phyloP scores from a whole-genome alignment of 2,113 vertebrate genomes.

The Emydura subglobosa region DNA sequence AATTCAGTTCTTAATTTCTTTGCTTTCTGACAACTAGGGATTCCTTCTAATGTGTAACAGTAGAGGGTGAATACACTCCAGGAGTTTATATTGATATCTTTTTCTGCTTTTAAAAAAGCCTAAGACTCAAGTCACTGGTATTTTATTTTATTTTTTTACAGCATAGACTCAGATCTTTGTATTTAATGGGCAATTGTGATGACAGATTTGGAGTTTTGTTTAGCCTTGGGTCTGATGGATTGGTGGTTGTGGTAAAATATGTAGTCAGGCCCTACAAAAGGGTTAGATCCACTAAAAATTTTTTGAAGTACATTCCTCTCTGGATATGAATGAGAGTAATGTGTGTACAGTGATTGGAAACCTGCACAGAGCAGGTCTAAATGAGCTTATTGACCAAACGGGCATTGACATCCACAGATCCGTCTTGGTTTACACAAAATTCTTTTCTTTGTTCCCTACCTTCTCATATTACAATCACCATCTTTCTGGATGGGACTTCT shows the following conservation, averaged over 20 bases:
- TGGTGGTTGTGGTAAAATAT: conserved; percentile 36
- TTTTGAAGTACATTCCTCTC: not conserved
- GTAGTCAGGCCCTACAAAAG: not conserved
- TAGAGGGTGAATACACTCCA: not conserved
- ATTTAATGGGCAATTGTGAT: conserved; percentile 31
- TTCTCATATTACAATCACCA: not conserved
- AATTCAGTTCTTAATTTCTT: not conserved
- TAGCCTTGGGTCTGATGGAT: not conserved
- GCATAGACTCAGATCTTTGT: conserved; percentile 30
- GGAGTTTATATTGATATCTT: not conserved
- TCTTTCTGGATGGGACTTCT: not conserved
- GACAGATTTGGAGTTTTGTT: not conserved
- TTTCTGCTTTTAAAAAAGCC: not conserved
- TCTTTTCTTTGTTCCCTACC: not conserved
- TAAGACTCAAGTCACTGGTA: not conserved
- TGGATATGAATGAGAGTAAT: not conserved
- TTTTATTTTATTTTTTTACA: not conserved
- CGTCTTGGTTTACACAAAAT: not conserved
- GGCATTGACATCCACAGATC: not conserved
- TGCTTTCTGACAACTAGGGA: not conserved
- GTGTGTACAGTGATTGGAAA: not conserved
- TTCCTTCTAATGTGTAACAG: not conserved
- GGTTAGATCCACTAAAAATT: conserved; percentile 28
- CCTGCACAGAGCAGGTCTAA: not conserved
- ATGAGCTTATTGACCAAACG: not conserved